A percentile compares a stretch with the other conserved stretches of the same genome.
Evolutionary conservation across 2,888 invertebrate genomes (phyloP).

Genomic region (Escarpia spicata): DNA sequence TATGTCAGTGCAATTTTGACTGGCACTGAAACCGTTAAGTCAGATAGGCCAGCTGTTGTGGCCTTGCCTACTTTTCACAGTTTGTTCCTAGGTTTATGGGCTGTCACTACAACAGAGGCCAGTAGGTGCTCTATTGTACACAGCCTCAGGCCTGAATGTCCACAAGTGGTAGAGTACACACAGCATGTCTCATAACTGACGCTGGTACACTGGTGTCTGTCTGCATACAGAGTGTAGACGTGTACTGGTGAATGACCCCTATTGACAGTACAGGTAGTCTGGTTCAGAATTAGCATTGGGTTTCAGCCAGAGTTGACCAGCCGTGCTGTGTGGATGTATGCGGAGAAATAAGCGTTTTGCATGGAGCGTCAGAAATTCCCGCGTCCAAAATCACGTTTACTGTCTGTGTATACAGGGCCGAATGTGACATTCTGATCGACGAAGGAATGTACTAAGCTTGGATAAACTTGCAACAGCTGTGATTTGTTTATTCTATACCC

Average conservation of each 20-base stretch:
- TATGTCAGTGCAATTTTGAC: too few relatives aligned
- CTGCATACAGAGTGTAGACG: not conserved
- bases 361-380: not conserved
- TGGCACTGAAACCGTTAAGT: not conserved
- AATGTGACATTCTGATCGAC: not conserved
- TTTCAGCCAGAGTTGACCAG: not conserved
- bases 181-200: not conserved
- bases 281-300: constrained; percentile 3
- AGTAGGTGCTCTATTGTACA: not conserved
- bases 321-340: not conserved
- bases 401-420: not conserved
- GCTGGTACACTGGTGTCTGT: not conserved
- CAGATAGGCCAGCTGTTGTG: not conserved
- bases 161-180: not conserved
- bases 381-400: not conserved
- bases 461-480: not conserved
- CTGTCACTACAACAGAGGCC: not conserved
- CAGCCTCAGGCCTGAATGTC: not conserved
- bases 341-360: not conserved
- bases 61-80: not conserved
- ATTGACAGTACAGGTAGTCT: not conserved
- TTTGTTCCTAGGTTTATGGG: not conserved
- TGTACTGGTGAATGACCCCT: not conserved
- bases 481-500: not conserved
- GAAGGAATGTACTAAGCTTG: not conserved